Evolutionary conservation across 2,797 vertebrate species (phyloP), one percentile per base, ranked within the genome.

Genomic region (Malurus leucopterus): DNA sequence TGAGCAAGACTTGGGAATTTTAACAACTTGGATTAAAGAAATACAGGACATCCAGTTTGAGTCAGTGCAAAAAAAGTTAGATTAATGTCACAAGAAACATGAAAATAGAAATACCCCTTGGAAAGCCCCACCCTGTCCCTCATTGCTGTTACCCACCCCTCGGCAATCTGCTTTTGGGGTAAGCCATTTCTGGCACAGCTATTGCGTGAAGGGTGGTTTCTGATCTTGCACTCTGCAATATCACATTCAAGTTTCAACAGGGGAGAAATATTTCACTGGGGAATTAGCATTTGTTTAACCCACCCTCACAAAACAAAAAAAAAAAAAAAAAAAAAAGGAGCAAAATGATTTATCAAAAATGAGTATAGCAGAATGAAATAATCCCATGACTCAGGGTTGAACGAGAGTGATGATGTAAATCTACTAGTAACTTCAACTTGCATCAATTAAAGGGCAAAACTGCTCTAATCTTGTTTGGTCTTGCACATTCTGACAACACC

Each of bases 401-500:
- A 86, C 54, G 36, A 82, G 47, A 91, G 47, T 64, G 65, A 62
- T 71, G 77, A 94, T 88, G 92, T 72, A 90, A 81, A 89, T 64
- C 53, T 91, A 2, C 57, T 30, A 88, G 81, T 74, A 84, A 92
- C 69, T 94, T 86, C 57, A 88, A 68, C 74, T 32, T 61, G 65
- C 64, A 94, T 92, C 81, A 95, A 89, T 94, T 88, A 88, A 90
- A 95, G 68, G 74, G 74, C 47, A 92, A 88, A 95, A 90, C 78
- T 38, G 23, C 58, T 90, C 76, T 74, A 46, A 89, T 90, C 91
- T 91, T 93, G 89, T 93, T 86, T 87, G 65, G 85, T 93, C 93
- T 93, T 93, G 85, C 27, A 92, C 81, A 83, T 78, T 89, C 87
- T 80, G 73, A 89, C 69, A 86, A 5, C 80, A 91, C 59, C 78